Conservation (phyloP, 2,797 vertebrate species). For the Sebastes wilsoni region DNA sequence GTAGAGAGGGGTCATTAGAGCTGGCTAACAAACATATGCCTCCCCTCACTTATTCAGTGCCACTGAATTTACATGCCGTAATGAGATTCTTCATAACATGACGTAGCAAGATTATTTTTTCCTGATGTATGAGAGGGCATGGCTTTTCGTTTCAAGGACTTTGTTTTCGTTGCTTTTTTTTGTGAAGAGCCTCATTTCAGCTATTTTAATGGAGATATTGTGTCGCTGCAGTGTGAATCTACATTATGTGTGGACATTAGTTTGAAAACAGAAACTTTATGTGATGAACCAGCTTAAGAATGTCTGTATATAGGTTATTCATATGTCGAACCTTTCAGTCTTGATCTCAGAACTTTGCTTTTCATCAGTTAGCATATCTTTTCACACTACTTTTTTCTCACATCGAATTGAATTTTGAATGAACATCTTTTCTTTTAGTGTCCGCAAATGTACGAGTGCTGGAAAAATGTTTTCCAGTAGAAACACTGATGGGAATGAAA, state of each 20-base stretch:
- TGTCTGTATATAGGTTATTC: neutral
- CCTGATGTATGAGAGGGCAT: slow-evolving; percentile 31
- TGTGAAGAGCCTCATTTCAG: neutral
- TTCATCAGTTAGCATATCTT: neutral
- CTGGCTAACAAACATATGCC: slow-evolving; percentile 45
- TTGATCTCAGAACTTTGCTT: slow-evolving; percentile 3
- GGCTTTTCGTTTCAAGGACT: slow-evolving; percentile 38
- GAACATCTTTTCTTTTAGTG: slow-evolving; percentile 5
- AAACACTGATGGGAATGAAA: slow-evolving; percentile 32
- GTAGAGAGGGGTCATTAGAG: slow-evolving; percentile 48
- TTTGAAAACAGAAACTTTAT: neutral
- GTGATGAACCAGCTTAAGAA: neutral
- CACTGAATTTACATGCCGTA: slow-evolving; percentile 49
- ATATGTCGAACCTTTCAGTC: neutral
- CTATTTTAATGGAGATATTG: neutral
- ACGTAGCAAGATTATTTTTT: slow-evolving; percentile 39
- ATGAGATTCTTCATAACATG: slow-evolving; percentile 54
- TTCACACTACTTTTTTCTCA: neutral
- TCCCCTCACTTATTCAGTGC: slow-evolving; percentile 32
- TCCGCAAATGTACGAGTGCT: slow-evolving; percentile 15
- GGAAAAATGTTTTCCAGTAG: slow-evolving; percentile 35
- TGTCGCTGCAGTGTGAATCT: neutral
- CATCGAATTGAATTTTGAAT: slow-evolving; percentile 34
- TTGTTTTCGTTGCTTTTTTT: slow-evolving; percentile 20
- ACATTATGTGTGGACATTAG: neutral